Evolutionary conservation across 2,797 vertebrate genomes (phyloP), one percentile per base, ranked within the genome.

Genomic region (Siniperca obscura): DNA sequence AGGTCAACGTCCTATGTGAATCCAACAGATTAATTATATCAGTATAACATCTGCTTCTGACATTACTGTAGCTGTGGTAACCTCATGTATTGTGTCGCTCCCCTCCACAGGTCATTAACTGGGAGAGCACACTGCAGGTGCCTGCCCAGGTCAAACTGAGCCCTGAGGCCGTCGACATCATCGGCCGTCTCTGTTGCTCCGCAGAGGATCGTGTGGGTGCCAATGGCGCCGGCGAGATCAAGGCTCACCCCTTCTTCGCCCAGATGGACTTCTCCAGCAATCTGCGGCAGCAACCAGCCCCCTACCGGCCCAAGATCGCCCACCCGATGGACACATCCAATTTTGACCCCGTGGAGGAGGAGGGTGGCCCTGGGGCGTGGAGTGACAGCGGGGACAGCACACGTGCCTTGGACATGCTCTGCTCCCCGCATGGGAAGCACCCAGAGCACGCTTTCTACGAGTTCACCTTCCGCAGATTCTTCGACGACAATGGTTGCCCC

Each of bases 291-390:
- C 98, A 99, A 88, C 97, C 96, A 0, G 98, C 98, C 16, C 98
- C 98, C 22, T 99, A 98, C 42, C 93, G 97, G 70, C 98, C 98
- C 87, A 99, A 98, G 91, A 98, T 99, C 81, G 96, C 97, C 88
- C 98, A 99, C 90, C 98, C 98, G 2, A 99, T 98, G 97, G 98
- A 99, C 95, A 99, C 98, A 12, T 99, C 98, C 38, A 99, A 99
- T 94, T 99, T 99, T 53, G 98, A 99, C 92, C 98, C 98, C 0
- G 97, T 99, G 67, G 98, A 99, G 81, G 98, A 99, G 79, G 98
- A 99, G 72, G 94, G 94, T 0, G 93, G 89, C 1, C 93, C 95
- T 0, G 95, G 96, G 53, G 97, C 97, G 0, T 98, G 97, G 97
- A 96, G 96, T 0, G 96, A 97, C 80, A 99, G 98, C 0, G 97